Percentiles rank a stretch among this genome's conserved stretches.
Conservation (phyloP, 2,888 invertebrate species). For the Steromphala cineraria region DNA sequence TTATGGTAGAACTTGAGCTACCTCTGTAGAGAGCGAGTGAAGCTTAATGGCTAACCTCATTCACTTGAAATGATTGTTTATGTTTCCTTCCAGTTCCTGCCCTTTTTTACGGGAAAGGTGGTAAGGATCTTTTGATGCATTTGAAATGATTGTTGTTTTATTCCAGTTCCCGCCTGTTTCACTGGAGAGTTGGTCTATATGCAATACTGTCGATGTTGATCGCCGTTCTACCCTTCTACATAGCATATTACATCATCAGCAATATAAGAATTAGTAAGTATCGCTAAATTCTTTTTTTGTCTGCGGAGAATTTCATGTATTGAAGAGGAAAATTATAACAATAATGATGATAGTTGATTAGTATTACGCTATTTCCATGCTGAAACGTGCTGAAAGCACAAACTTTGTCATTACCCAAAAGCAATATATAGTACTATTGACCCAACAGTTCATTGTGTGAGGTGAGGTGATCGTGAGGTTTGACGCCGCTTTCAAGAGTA, state of each 20-base stretch:
- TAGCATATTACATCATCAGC: slow-evolving; percentile 93
- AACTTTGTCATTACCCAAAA: too few species aligned
- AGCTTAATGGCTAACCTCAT: background rate
- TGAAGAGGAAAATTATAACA: too few species aligned
- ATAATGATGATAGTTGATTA: too few species aligned
- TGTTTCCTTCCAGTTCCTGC: background rate
- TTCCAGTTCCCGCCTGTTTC: slow-evolving; percentile 90
- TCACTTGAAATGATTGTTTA: background rate
- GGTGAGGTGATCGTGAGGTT: too few species aligned
- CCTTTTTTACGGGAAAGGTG: background rate
- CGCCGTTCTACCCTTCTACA: slow-evolving; percentile 96
- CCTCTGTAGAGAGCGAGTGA: too few species aligned
- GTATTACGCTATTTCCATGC: too few species aligned
- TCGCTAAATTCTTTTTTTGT: background rate
- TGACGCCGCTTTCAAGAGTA: too few species aligned
- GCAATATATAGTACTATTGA: too few species aligned
- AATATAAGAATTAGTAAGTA: slow-evolving; percentile 82
- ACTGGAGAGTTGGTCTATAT: slow-evolving; percentile 96
- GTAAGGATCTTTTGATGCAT: background rate
- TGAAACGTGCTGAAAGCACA: too few species aligned
- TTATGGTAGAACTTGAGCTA: background rate
- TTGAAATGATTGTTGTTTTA: background rate
- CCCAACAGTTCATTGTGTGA: too few species aligned
- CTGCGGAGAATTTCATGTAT: too few species aligned
- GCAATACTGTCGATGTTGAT: slow-evolving; percentile 94